Evolutionary conservation across 2,113 vertebrate genomes (phyloP), one percentile per base, ranked within the genome.

Genomic region (Bubalus kerabau): DNA sequence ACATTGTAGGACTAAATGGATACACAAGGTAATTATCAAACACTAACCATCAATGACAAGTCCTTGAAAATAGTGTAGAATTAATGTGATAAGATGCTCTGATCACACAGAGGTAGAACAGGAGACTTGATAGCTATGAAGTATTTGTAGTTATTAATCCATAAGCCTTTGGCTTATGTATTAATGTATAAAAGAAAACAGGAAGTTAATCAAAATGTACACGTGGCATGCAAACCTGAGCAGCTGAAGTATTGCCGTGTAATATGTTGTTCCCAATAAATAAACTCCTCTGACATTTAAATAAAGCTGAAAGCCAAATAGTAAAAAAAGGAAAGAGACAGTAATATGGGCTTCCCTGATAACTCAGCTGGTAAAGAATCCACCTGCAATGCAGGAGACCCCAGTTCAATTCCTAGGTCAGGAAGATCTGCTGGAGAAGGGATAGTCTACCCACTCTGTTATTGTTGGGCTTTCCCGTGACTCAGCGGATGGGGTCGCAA

Each of bases 221-320:
- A 13, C 0, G 50, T 6, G 87, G 1, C 46, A 97, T 86, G 94
- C 78, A 96, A 83, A 94, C 64, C 93, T 88, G 56, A 85, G 28
- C 4, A 23, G 13, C 16, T 83, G 50, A 23, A 98, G 97, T 97
- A 87, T 12, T 97, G 81, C 0, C 13, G n/a, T 67, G 60, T 97
- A 95, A 67, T 95, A 95, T 46, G 59, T 2, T 6, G 1, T 85
- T 97, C 94, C 92, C 91, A 90, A 92, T 94, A 91, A 97, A 98
- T 98, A 82, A 97, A 83, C 90, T 96, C 95, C 94, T 74, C 94
- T 94, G 83, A 97, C 36, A 85, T 80, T 97, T 96, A 96, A 94
- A 97, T 87, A 94, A 97, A 98, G 88, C 60, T 81, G 82, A 97
- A 98, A 97, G 95, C 13, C 81, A 95, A 98, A 87, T 5, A 78